Conservation (phyloP, 2,113 vertebrate species). For the Mionectes macconnelli region DNA sequence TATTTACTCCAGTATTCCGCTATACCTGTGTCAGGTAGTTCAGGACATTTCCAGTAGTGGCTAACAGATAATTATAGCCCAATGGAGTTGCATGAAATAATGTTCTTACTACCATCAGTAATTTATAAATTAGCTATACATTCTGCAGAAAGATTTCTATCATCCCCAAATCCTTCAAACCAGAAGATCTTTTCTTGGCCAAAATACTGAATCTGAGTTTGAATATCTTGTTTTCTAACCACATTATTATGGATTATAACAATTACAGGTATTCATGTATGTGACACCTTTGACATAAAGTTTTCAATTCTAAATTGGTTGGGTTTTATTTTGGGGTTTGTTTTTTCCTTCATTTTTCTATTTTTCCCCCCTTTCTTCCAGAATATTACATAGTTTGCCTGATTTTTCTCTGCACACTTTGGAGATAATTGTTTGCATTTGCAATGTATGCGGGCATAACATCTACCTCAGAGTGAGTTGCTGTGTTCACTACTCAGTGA, state of each 20-base stretch:
- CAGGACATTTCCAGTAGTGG: neutral
- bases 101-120: neutral
- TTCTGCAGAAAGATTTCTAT: neutral
- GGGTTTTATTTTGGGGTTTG: accelerated
- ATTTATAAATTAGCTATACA: neutral
- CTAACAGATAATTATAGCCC: neutral
- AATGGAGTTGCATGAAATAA: neutral
- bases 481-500: slow-evolving; percentile 68
- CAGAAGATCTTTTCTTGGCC: neutral
- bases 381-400: neutral
- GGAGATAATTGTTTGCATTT: slow-evolving; percentile 59
- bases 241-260: neutral
- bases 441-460: neutral
- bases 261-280: neutral
- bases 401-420: slow-evolving; percentile 1
- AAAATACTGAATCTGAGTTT: neutral
- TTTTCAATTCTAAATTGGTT: neutral
- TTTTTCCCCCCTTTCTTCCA: neutral
- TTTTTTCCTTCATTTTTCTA: neutral
- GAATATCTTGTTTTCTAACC: neutral
- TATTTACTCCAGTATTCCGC: neutral
- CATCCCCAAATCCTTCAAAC: neutral
- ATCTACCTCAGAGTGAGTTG: slow-evolving; percentile 59
- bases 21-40: neutral
- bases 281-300: neutral